A percentile compares a stretch with the other conserved stretches of the same genome.
Evolutionary conservation across 2,113 vertebrate genomes (phyloP).

Genomic region (Sinocyclocheilus maitianheensis): DNA sequence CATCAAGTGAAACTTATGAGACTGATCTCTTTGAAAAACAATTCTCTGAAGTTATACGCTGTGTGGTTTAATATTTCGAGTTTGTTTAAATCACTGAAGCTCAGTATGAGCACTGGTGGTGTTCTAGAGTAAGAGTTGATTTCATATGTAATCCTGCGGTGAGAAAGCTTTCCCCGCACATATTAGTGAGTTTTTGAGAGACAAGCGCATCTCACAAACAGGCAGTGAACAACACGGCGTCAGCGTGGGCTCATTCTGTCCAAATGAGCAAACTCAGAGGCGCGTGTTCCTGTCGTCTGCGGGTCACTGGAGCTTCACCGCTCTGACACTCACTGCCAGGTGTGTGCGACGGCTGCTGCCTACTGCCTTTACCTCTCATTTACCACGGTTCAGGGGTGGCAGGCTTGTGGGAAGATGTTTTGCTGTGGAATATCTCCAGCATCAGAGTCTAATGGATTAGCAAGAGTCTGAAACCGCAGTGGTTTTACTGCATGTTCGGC

Average conservation of each 20-base stretch:
- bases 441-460: background rate
- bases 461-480: background rate
- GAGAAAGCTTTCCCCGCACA: too few relatives aligned
- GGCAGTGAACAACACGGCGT: constrained; percentile 10
- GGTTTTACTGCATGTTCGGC: background rate
- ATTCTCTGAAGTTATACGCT: background rate
- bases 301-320: background rate
- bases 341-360: constrained; percentile 19
- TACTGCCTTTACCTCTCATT: background rate
- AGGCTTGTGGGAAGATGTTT: constrained; percentile 14
- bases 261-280: background rate
- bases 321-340: constrained; percentile 3
- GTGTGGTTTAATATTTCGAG: background rate
- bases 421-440: background rate
- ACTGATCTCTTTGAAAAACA: too few relatives aligned
- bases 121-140: background rate
- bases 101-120: background rate
- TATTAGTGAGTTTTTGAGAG: constrained; percentile 7
- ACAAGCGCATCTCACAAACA: background rate
- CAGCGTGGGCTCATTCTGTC: constrained; percentile 45
- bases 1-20: too few relatives aligned
- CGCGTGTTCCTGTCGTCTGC: background rate
- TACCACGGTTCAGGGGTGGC: background rate
- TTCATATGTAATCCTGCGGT: background rate
- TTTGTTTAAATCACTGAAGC: background rate